These are phyloP conservation scores for Tachuris rubrigastra DNA, from an alignment of 2,113 vertebrate genomes.

Conservation along the genomic window DNA sequence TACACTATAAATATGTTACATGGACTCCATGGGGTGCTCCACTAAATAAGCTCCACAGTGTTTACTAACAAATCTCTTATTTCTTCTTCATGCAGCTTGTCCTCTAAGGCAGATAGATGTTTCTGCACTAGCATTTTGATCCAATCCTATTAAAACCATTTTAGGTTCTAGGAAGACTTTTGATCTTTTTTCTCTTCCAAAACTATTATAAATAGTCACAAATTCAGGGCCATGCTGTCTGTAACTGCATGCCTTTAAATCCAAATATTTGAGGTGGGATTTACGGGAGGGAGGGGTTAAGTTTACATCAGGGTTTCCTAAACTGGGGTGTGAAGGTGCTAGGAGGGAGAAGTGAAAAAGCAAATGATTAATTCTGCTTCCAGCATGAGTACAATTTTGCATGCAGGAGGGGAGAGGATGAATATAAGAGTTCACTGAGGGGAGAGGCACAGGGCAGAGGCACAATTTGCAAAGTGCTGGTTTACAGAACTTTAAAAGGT, in stretches of 20 bases:
- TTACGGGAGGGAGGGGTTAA: not conserved
- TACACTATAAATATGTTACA: slow-evolving; percentile 11
- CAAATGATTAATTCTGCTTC: not conserved
- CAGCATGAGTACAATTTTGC: not conserved
- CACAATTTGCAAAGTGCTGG: not conserved
- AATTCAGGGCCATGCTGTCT: not conserved
- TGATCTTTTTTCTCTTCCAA: slow-evolving; percentile 44
- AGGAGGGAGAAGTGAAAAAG: not conserved
- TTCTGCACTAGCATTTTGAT: slow-evolving; percentile 14
- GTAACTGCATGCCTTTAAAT: not conserved
- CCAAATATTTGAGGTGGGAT: not conserved
- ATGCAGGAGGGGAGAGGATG: not conserved
- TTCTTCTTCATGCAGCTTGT: not conserved
- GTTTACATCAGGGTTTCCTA: not conserved
- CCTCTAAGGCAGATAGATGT: not conserved
- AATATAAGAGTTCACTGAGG: not conserved
- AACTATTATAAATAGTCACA: slow-evolving; percentile 9
- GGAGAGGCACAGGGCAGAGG: not conserved
- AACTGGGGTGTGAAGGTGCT: not conserved
- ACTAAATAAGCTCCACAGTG: not conserved
- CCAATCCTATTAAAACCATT: not conserved
- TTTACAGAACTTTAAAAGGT: not conserved
- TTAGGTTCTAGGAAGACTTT: not conserved
- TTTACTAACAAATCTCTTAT: slow-evolving; percentile 31
- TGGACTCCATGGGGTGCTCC: not conserved